A percentile compares a stretch with the other conserved stretches of the same genome.
Conservation (phyloP, 2,888 invertebrate species). For the Nephrotoma guestfalica region DNA sequence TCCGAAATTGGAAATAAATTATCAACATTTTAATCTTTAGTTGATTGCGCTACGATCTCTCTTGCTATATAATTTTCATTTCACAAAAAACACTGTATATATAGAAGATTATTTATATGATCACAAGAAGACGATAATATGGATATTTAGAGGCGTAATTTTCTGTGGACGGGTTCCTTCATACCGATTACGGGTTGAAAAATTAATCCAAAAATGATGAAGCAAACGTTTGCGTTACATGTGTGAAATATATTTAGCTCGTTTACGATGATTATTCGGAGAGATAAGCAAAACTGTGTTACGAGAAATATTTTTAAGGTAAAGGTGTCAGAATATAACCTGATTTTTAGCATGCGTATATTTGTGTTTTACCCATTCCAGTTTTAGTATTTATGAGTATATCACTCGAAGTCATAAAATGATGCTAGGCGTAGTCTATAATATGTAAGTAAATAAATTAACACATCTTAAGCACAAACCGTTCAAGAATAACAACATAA, state of each 20-base stretch:
- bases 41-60: not conserved
- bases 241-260: not conserved
- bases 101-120: not conserved
- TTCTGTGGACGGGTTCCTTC: not conserved
- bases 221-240: not conserved
- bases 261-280: not conserved
- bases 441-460: not conserved
- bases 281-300: not conserved
- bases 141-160: not conserved
- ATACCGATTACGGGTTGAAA: not conserved
- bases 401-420: not conserved
- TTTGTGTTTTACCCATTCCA: not conserved
- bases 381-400: not conserved
- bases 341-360: not conserved
- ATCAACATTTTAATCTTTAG: not conserved
- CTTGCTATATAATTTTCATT: not conserved
- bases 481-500: not conserved
- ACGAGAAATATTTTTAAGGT: not conserved
- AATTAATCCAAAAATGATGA: not conserved
- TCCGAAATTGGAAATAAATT: not conserved
- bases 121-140: not conserved
- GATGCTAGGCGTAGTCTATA: not conserved
- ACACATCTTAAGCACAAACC: not conserved
- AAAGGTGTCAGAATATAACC: not conserved
- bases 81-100: not conserved